A percentile compares a stretch with the other conserved stretches of the same genome.
phyloP scores from a whole-genome alignment of 2,888 invertebrate genomes.

The Hylaea fasciaria region DNA sequence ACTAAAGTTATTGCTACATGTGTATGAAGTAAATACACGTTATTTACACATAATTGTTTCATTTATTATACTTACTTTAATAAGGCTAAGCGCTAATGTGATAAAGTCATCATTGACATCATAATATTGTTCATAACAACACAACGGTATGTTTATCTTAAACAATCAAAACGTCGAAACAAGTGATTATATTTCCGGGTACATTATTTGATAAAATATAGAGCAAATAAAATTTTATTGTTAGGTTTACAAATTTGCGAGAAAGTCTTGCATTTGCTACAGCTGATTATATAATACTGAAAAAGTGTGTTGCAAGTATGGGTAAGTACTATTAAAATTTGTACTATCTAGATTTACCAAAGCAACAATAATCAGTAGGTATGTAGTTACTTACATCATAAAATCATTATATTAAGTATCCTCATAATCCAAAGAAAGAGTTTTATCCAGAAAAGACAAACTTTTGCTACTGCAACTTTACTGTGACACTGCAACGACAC shows the following conservation, averaged over 20 bases:
- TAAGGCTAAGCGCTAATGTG: conserved; percentile 11
- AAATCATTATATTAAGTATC: too few species aligned
- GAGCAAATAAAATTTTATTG: not conserved
- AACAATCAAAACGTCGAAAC: conserved; percentile 9
- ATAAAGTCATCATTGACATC: conserved; percentile 26
- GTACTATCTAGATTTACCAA: too few species aligned
- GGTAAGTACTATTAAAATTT: too few species aligned
- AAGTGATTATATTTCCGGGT: conserved; percentile 10
- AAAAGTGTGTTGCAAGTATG: too few species aligned
- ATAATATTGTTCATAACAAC: conserved; percentile 18
- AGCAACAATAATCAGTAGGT: too few species aligned
- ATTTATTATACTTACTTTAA: conserved; percentile 14
- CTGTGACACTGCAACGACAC: too few species aligned
- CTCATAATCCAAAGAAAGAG: too few species aligned
- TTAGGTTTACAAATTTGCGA: not conserved
- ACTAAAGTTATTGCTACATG: not conserved
- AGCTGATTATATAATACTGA: too few species aligned
- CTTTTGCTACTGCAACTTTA: too few species aligned
- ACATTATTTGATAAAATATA: conserved; percentile 3
- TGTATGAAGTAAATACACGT: conserved; percentile 1
- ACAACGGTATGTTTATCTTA: conserved; percentile 15
- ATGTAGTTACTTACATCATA: too few species aligned
- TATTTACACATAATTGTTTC: conserved; percentile 14
- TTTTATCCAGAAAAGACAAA: too few species aligned
- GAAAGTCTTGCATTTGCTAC: too few species aligned